A percentile compares a stretch with the other conserved stretches of the same genome.
These are phyloP conservation scores for Squalus acanthias DNA, from an alignment of 2,797 vertebrate species.

Conservation along the genomic window DNA sequence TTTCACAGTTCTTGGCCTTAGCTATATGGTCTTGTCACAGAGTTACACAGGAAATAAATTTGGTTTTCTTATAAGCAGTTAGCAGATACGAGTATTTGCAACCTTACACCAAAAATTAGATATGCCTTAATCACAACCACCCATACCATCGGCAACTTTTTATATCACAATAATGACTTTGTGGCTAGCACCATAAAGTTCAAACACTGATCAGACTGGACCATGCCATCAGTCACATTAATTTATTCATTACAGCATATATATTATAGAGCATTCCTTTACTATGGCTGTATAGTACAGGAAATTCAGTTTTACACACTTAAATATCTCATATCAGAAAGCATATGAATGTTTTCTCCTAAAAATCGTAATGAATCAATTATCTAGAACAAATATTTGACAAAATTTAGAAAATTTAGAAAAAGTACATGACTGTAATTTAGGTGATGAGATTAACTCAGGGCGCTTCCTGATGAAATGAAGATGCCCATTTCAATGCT, in stretches of 20 bases:
- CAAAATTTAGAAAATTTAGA: background rate
- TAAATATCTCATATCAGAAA: background rate
- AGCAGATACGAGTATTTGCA: background rate
- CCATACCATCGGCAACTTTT: background rate
- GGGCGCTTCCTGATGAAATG: background rate
- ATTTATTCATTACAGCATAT: background rate
- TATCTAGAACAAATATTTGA: background rate
- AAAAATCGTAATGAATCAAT: background rate
- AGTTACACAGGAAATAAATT: background rate
- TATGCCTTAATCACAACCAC: background rate
- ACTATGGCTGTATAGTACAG: background rate
- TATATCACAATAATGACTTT: background rate
- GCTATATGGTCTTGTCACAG: background rate
- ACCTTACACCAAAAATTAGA: background rate
- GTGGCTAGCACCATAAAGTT: background rate
- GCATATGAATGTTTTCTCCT: background rate
- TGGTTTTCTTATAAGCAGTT: background rate
- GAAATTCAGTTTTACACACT: background rate
- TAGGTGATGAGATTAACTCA: background rate
- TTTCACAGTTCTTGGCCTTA: background rate
- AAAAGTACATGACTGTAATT: background rate
- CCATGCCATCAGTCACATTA: background rate
- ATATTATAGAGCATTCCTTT: background rate
- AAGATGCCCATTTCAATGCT: background rate
- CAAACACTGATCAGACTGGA: background rate